Evolutionary conservation across 2,797 vertebrate species (phyloP).

Genomic region (Cygnus olor): DNA sequence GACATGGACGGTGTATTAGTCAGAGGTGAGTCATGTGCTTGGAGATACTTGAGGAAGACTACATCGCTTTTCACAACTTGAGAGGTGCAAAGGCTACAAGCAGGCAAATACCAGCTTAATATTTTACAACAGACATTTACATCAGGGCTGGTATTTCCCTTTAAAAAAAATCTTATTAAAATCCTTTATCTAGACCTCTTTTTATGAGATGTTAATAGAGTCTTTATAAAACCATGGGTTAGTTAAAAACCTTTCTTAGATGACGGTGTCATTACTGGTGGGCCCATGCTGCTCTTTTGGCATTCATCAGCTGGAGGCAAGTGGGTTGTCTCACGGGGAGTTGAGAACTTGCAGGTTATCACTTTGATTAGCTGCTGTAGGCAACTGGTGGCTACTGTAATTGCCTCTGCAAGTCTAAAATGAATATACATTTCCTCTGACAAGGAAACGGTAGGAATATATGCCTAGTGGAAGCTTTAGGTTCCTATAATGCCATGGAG

Average conservation of each 20-base stretch:
- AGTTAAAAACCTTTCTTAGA: constrained; percentile 42
- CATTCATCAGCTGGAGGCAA: constrained; percentile 49
- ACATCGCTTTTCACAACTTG: background rate
- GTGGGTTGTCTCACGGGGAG: constrained; percentile 10
- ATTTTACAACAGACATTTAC: background rate
- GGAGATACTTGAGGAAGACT: constrained; percentile 6
- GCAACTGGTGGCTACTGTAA: constrained; percentile 53
- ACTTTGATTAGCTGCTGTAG: constrained; percentile 66
- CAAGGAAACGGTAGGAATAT: constrained; percentile 7
- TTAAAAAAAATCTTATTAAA: constrained; percentile 20
- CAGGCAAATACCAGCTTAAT: constrained; percentile 14
- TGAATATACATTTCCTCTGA: constrained; percentile 62
- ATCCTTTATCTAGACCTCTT: constrained; percentile 21
- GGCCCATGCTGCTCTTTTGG: constrained; percentile 15
- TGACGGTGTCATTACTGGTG: background rate
- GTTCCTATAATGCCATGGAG: constrained; percentile 53
- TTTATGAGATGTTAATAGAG: constrained; percentile 23
- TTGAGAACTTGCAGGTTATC: constrained; percentile 48
- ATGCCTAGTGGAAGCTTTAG: constrained; percentile 52
- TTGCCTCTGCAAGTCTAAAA: constrained; percentile 41
- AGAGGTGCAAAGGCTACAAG: background rate
- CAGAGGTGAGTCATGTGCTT: background rate
- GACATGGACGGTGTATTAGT: background rate
- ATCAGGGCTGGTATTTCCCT: background rate
- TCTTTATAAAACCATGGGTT: constrained; percentile 4